These are phyloP conservation scores for Leptopilina syphax DNA, from an alignment of 2,888 invertebrate genomes.

Conservation along the genomic window DNA sequence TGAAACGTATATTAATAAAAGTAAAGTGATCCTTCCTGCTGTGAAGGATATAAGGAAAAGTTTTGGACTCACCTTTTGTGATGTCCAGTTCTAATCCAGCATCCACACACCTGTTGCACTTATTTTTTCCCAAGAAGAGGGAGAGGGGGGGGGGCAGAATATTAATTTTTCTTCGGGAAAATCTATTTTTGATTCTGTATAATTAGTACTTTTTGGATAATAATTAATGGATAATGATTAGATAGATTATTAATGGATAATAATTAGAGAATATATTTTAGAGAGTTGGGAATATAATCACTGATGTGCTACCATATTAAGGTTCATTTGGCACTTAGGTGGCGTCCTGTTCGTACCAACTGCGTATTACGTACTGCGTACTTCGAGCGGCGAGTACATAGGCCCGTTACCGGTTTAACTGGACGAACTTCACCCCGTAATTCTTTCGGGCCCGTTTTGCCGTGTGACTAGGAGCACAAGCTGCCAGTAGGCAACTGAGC, in stretches of 20 bases:
- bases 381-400: constrained; percentile 52
- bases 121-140: no score
- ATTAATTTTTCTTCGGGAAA: no score
- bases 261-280: neutral
- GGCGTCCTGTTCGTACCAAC: constrained; percentile 53
- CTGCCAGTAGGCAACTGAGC: constrained; percentile 40
- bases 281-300: neutral
- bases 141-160: no score
- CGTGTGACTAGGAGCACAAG: constrained; percentile 34
- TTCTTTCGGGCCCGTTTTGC: constrained; percentile 29
- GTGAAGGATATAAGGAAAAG: neutral
- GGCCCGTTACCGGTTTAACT: constrained; percentile 42
- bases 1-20: constrained; percentile 11
- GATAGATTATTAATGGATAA: neutral
- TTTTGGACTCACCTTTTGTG: constrained; percentile 35
- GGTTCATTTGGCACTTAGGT: constrained; percentile 38
- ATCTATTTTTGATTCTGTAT: no score
- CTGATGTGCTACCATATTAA: constrained; percentile 36
- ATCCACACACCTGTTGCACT: constrained; percentile 1
- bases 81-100: constrained; percentile 24
- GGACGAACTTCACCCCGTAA: constrained; percentile 39
- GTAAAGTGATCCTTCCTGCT: constrained; percentile 28
- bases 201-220: no score
- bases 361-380: constrained; percentile 59
- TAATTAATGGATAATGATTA: no score